Conservation (phyloP, 1,140 invertebrate genomes). For the Pseudomyrmex gracilis region DNA sequence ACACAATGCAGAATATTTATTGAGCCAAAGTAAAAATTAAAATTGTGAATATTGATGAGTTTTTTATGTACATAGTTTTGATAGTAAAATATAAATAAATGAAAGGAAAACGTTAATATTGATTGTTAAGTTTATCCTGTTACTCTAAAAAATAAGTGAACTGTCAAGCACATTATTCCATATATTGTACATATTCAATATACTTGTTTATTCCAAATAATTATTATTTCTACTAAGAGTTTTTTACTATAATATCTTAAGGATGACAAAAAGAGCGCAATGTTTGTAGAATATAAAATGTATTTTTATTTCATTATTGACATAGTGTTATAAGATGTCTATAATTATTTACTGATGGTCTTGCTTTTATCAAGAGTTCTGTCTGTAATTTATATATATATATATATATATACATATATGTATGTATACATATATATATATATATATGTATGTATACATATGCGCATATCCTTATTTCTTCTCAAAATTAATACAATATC, state of each 20-base stretch:
- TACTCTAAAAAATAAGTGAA: neutral
- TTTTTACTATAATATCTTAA: neutral
- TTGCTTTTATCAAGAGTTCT: slow-evolving; percentile 17
- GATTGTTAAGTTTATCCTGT: neutral
- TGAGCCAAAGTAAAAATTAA: neutral
- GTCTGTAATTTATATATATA: neutral
- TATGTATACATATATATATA: neutral
- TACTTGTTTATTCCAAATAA: no score
- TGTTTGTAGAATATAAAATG: slow-evolving; percentile 65
- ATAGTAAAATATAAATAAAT: slow-evolving; percentile 17
- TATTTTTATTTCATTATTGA: slow-evolving; percentile 69
- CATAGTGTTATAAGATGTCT: slow-evolving; percentile 68
- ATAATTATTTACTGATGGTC: slow-evolving; percentile 47
- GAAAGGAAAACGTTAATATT: neutral
- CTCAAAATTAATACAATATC: slow-evolving; percentile 52
- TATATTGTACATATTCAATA: no score
- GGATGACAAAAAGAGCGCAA: neutral
- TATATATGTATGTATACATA: neutral
- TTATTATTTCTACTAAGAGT: no score
- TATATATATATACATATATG: neutral
- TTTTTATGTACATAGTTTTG: neutral
- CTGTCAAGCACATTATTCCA: neutral
- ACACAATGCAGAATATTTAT: neutral
- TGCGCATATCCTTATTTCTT: slow-evolving; percentile 29
- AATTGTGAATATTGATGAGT: neutral